These are phyloP conservation scores for Drosophila malerkotliana DNA, from an alignment of 1,140 invertebrate species.

Conservation along the genomic window DNA sequence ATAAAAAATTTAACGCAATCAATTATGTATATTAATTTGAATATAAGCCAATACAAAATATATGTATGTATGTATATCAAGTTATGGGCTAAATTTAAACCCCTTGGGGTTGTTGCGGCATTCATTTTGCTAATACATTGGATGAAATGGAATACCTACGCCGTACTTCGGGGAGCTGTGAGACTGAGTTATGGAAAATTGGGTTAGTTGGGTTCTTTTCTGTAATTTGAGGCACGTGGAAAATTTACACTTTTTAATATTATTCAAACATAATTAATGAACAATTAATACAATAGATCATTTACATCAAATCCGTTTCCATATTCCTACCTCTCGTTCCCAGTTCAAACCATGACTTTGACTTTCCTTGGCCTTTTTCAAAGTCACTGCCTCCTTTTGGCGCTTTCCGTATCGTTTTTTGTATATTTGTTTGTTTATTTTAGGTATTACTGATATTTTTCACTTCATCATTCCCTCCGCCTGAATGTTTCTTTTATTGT, in stretches of 20 bases:
- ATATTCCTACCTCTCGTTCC: slow-evolving; percentile 54
- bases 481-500: slow-evolving; percentile 56
- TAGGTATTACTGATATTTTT: slow-evolving; percentile 37
- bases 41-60: slow-evolving; percentile 13
- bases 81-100: slow-evolving; percentile 43
- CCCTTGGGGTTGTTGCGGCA: slow-evolving; percentile 22
- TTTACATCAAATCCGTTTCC: neutral
- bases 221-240: neutral
- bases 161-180: slow-evolving; percentile 29
- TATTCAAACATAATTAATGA: neutral
- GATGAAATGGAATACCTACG: slow-evolving; percentile 50
- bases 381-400: slow-evolving; percentile 39
- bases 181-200: slow-evolving; percentile 42
- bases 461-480: slow-evolving; percentile 44
- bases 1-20: slow-evolving; percentile 74
- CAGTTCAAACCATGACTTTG: slow-evolving; percentile 70
- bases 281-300: neutral
- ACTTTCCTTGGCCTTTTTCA: slow-evolving; percentile 39
- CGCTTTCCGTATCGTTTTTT: slow-evolving; percentile 19
- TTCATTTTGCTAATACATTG: slow-evolving; percentile 33
- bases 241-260: neutral
- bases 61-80: slow-evolving; percentile 9
- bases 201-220: slow-evolving; percentile 12
- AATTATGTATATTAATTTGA: slow-evolving; percentile 75
- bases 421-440: slow-evolving; percentile 41